phyloP scores from a whole-genome alignment of 92 coral and sea anemone genomes.

The Galaxea fascicularis region DNA sequence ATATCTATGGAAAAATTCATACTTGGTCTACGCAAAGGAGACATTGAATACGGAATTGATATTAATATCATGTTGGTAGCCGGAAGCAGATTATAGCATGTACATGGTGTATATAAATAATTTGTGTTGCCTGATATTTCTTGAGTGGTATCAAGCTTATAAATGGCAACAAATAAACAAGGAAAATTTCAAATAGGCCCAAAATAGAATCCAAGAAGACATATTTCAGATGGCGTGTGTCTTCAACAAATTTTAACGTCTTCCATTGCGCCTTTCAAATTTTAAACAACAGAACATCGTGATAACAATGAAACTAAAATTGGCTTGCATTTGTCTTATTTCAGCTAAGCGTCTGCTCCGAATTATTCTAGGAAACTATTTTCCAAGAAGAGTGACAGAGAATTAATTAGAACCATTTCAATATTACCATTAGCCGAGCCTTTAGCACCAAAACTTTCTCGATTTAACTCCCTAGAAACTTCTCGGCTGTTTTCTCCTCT shows the following conservation, averaged over 20 bases:
- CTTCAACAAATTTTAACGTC: conserved; percentile 1
- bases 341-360: background rate
- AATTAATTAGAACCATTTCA: background rate
- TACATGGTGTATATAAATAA: background rate
- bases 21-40: background rate
- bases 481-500: conserved; percentile 74
- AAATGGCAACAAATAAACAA: background rate
- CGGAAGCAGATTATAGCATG: conserved; percentile 17
- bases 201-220: background rate
- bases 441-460: conserved; percentile 69
- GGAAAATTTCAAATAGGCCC: background rate
- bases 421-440: conserved; percentile 56
- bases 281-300: conserved; percentile 26
- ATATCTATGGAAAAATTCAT: background rate
- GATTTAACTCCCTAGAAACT: conserved; percentile 67
- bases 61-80: background rate
- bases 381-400: background rate
- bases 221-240: conserved; percentile 7
- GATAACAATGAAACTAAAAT: background rate
- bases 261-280: conserved; percentile 34
- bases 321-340: conserved; percentile 11
- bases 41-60: background rate
- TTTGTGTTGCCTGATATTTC: background rate
- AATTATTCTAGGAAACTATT: background rate
- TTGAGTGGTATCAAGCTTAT: background rate